Base-by-base conservation (phyloP, 2,888 invertebrate species). In the Caradrina kadenii region DNA sequence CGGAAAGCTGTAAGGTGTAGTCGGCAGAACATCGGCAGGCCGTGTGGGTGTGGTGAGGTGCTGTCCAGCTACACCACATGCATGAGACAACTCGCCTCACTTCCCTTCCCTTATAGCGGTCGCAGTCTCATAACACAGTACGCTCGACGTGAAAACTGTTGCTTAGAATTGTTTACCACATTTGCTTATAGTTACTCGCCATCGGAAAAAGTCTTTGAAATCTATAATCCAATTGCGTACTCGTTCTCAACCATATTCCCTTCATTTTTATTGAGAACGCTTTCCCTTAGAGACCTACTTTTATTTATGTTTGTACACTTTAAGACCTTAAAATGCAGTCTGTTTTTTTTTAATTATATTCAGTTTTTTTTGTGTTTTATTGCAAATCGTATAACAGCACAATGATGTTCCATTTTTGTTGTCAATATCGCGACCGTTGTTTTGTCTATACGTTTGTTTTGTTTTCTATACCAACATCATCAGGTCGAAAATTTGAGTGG, bases 71-170 rank as follows among this genome's bases (percentile, higher is more conserved):
- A 71, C 61, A 67, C 59, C 61, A 67, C 59, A 45, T 45, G 17
- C 45, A 42, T 45, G 45, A 45, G 0, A 66, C 71, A 64, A 65
- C 65, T 73, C 31, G 65, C 63, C 69, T 81, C 69, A 60, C 72
- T 72, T 75, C 45, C 56, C 68, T 77, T 75, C 45, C 55, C 68
- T 77, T 84, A 83, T 83, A 74, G 69, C 58, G 69, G 50, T 45
- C 60, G 60, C 66, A 68, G 76, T 80, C 71, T 61, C 63, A 64
- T 69, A 73, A 64, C 83, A 70, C 66, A 17, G 82, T 73, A 69
- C 69, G 61, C 66, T 78, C 67, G 35, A 11, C 13, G 31, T 19
- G 8, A 79, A 79, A 67, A 63, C 39, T 64, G 4, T 58, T n/a
- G 11, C 35, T 22, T 11, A 13, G 11, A 0, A n/a, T 11, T 54